These are phyloP conservation scores for Nephrotoma guestfalica DNA, from an alignment of 2,888 invertebrate genomes.

Conservation along the genomic window DNA sequence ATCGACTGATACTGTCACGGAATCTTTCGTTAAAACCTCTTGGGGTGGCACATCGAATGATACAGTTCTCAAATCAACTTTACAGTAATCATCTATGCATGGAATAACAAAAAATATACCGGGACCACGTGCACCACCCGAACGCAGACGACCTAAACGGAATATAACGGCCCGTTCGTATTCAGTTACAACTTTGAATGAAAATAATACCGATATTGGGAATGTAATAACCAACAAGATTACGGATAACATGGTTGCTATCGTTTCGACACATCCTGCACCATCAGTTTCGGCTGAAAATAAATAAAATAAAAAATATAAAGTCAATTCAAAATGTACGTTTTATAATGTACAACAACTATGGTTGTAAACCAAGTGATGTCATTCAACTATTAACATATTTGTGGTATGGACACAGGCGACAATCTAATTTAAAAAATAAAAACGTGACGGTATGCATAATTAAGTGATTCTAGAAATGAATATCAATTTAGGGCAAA, in stretches of 20 bases:
- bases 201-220: slow-evolving; percentile 70
- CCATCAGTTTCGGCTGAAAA: slow-evolving; percentile 48
- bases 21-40: slow-evolving; percentile 89
- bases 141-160: slow-evolving; percentile 61
- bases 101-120: slow-evolving; percentile 89
- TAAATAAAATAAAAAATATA: neutral
- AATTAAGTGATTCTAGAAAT: too few species aligned
- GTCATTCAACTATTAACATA: too few species aligned
- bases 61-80: slow-evolving; percentile 84
- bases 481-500: too few species aligned
- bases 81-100: slow-evolving; percentile 84
- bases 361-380: too few species aligned
- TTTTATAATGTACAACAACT: too few species aligned
- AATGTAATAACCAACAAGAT: slow-evolving; percentile 60
- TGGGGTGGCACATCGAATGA: slow-evolving; percentile 95
- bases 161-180: slow-evolving; percentile 84
- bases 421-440: too few species aligned
- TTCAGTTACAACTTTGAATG: slow-evolving; percentile 78
- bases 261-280: slow-evolving; percentile 56
- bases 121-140: slow-evolving; percentile 68
- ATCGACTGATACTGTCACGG: slow-evolving; percentile 87
- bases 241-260: slow-evolving; percentile 56
- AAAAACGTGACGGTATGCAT: too few species aligned
- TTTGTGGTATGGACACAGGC: too few species aligned
- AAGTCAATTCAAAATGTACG: neutral